These are phyloP conservation scores for Periophthalmodon schlosseri DNA, from an alignment of 2,113 vertebrate species.

Conservation along the genomic window DNA sequence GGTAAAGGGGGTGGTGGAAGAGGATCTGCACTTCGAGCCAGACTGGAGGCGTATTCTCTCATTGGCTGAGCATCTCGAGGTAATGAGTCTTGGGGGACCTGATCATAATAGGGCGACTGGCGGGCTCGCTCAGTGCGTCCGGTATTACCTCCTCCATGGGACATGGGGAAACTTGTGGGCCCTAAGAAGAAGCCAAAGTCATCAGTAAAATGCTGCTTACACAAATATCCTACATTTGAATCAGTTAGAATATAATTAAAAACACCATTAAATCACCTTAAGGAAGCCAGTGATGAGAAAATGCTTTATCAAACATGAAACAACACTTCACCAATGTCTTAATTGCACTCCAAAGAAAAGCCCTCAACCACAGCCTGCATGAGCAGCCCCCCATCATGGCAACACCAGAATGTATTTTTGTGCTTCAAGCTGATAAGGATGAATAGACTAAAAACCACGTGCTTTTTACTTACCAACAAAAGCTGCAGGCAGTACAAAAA, in stretches of 20 bases:
- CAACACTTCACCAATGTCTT: not conserved
- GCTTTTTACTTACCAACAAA: not conserved
- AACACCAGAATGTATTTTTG: constrained; percentile 59
- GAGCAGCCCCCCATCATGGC: constrained; percentile 40
- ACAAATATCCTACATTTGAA: not conserved
- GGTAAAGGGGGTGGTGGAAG: constrained; percentile 89
- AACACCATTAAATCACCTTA: not conserved
- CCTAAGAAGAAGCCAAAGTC: constrained; percentile 47
- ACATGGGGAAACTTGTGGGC: constrained; percentile 74
- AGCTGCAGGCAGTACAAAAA: constrained; percentile 48
- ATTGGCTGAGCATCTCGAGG: constrained; percentile 45
- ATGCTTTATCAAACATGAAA: constrained; percentile 12
- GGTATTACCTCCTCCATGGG: constrained; percentile 63
- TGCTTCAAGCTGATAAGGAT: constrained; percentile 21
- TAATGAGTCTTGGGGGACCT: constrained; percentile 66
- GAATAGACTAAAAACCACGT: not conserved
- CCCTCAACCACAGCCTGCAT: constrained; percentile 20
- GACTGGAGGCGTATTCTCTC: constrained; percentile 51
- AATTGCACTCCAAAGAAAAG: constrained; percentile 19
- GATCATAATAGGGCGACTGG: constrained; percentile 72
- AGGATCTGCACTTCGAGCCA: constrained; percentile 77
- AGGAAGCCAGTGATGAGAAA: not conserved
- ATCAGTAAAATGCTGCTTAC: not conserved
- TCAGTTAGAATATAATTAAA: not conserved
- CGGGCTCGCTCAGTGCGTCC: constrained; percentile 71